A percentile compares a stretch with the other conserved stretches of the same genome.
These are phyloP conservation scores for Quadroppia sp. DNA, from an alignment of 2,888 invertebrate genomes.

Conservation along the genomic window DNA sequence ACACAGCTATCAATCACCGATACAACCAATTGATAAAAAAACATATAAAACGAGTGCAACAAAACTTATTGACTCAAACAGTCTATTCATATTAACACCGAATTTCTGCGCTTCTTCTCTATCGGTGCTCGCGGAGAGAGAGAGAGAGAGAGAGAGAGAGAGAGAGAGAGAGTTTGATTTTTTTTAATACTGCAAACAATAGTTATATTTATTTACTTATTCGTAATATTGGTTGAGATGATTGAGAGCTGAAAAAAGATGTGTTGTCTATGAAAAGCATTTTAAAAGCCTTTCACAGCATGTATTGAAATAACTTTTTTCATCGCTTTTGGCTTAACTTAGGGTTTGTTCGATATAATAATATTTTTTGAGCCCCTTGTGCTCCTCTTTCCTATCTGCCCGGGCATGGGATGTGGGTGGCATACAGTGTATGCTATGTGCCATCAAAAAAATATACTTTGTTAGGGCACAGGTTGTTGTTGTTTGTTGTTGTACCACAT, in stretches of 20 bases:
- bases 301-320: background rate
- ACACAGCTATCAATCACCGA: conserved; percentile 36
- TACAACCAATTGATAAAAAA: conserved; percentile 37
- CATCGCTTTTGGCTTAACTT: background rate
- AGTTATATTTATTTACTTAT: background rate
- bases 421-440: background rate
- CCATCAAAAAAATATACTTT: no score
- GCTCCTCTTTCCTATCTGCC: background rate
- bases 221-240: background rate
- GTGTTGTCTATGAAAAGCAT: background rate
- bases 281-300: background rate
- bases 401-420: background rate
- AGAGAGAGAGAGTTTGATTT: background rate
- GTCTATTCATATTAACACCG: no score
- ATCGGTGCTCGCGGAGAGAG: no score
- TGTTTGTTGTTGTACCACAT: background rate
- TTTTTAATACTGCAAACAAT: background rate
- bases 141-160: background rate
- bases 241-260: background rate
- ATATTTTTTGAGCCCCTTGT: no score
- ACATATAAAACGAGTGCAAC: no score
- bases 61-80: conserved; percentile 10
- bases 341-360: background rate
- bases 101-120: no score
- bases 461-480: background rate